Evolutionary conservation across 2,888 invertebrate genomes (phyloP).

Genomic region (Xylota sylvarum): DNA sequence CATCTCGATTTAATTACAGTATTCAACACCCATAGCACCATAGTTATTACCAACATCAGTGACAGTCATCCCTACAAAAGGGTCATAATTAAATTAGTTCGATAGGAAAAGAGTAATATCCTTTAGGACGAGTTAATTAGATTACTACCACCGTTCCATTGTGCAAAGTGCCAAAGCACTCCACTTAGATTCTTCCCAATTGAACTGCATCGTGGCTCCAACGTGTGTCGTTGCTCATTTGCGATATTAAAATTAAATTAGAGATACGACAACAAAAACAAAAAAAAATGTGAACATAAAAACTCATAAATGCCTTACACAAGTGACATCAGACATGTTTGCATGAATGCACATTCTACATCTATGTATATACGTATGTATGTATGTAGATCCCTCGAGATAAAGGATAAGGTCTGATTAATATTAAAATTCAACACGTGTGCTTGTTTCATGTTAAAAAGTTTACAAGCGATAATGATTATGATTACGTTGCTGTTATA

Average conservation of each 20-base stretch:
- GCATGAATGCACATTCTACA: constrained; percentile 19
- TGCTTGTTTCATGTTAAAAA: neutral
- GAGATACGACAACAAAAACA: too few species aligned
- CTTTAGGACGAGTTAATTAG: constrained; percentile 19
- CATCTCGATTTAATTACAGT: neutral
- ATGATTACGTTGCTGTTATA: constrained; percentile 4
- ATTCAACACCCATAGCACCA: neutral
- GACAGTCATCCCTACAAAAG: constrained; percentile 4
- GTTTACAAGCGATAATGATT: constrained; percentile 13
- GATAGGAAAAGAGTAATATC: neutral
- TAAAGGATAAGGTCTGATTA: neutral
- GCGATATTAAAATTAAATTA: neutral
- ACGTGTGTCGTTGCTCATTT: neutral
- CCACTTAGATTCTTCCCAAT: neutral
- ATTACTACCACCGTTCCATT: neutral
- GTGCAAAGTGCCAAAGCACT: neutral
- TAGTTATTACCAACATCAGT: neutral
- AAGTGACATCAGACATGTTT: neutral
- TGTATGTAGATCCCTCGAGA: neutral
- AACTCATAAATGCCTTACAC: neutral
- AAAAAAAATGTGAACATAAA: neutral
- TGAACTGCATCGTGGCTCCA: neutral
- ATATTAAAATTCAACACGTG: constrained; percentile 31
- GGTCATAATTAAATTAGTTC: constrained; percentile 10
- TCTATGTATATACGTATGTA: neutral